Percentiles rank a stretch among this genome's conserved stretches.
These are phyloP conservation scores for Metellina segmentata DNA, from an alignment of 2,888 invertebrate genomes.

Conservation along the genomic window DNA sequence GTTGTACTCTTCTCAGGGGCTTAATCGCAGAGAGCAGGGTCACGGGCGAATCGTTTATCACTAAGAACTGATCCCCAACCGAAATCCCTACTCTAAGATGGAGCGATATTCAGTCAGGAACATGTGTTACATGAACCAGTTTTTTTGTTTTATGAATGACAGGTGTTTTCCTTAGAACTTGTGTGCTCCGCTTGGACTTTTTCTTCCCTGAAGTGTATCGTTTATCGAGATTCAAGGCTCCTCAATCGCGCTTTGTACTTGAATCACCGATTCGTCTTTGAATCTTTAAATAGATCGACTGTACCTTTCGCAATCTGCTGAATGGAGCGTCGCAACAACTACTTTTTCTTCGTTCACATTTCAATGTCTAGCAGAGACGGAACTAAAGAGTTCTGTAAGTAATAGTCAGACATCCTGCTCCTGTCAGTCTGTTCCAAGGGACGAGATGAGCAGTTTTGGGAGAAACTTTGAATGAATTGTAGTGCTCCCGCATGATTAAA, in stretches of 20 bases:
- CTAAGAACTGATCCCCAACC: constrained; percentile 43
- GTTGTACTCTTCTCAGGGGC: constrained; percentile 25
- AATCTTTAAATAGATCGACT: constrained; percentile 14
- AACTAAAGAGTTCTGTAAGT: not conserved
- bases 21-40: not conserved
- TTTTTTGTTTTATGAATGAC: constrained; percentile 71
- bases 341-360: not conserved
- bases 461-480: no score
- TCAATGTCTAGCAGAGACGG: not conserved
- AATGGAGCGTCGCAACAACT: not conserved
- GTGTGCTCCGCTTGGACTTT: not conserved
- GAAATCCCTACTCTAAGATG: constrained; percentile 44
- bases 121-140: constrained; percentile 46
- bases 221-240: constrained; percentile 1
- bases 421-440: no score
- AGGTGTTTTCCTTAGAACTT: constrained; percentile 59
- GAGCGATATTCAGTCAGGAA: constrained; percentile 34
- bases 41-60: constrained; percentile 62
- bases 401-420: no score
- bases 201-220: not conserved
- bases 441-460: no score
- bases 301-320: constrained; percentile 19
- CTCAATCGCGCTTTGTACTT: constrained; percentile 16
- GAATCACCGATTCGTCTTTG: constrained; percentile 33
- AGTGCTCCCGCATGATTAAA: no score